Evolutionary conservation across 2,113 vertebrate species (phyloP), one percentile per base, ranked within the genome.

Genomic region (Thinocorus orbignyianus): DNA sequence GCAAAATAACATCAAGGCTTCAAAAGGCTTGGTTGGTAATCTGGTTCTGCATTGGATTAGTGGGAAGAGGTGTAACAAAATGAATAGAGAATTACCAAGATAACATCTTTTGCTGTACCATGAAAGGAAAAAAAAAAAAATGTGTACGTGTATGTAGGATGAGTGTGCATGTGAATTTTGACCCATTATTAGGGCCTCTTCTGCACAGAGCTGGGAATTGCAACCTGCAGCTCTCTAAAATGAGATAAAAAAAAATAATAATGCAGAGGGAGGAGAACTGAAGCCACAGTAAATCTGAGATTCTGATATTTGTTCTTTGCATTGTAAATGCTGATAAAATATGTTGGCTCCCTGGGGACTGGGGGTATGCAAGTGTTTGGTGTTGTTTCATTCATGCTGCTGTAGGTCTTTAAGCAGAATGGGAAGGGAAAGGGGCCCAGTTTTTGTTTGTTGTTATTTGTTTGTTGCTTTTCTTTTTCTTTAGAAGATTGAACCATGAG

Each of bases 1-100:
- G 96, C 74, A 94, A 96, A 96, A 95, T 81, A 91, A 95, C 39
- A 86, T 90, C 93, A 96, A 94, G 91, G 84, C 96, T 95, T 94
- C 79, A 94, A 94, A 97, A 92, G 95, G 89, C 92, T 95, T 76
- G 80, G 35, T 76, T 33, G 70, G 74, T 82, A 61, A 95, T 96
- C 97, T 94, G 89, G 92, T 78, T 94, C 94, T 86, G 80, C 81
- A 80, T 87, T 60, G 46, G 95, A 70, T 93, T 79, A 73, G 88
- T 65, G 88, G 94, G 77, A 90, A 77, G 82, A 93, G 54, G 11
- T 73, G 84, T 86, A 96, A 83, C 80, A 23, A 8, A 17, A 13
- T 78, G 58, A 92, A 81, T 30, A n/a, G 44, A 48, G 87, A 80
- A 82, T 81, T 54, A 79, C 70, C 25, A 13, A 54, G 79, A 92